Base-by-base conservation (phyloP, 2,888 invertebrate genomes). In the Drosophila merina region DNA sequence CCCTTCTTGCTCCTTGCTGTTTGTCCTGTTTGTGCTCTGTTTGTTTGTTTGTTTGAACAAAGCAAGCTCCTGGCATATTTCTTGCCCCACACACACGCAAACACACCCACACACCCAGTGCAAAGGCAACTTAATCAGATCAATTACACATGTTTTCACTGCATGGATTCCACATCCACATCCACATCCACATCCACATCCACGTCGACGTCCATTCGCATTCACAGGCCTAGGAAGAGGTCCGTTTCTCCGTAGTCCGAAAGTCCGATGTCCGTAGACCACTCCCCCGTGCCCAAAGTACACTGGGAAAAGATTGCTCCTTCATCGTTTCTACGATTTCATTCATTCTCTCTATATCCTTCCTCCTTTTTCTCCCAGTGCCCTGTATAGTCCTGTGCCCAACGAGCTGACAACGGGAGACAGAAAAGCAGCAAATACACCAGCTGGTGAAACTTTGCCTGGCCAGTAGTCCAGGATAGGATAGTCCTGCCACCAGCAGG, bases 91-190 rank as follows among this genome's bases (percentile, higher is more conserved):
- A 64, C 58, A 58, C 42, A 52, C 40, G 9, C 38, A 25, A 47
- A 57, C 25, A 40, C 33, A 66, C n/a, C 1, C 20, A 44, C 45
- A 49, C 57, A 48, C 55, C 59, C 47, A 70, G 40, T 64, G 68
- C 73, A 73, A 73, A 79, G 76, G 74, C 76, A 83, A 85, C 86
- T 81, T 86, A 86, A 86, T 86, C 87, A 86, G 81, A 87, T 86
- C 84, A 86, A 86, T 86, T 87, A 79, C 83, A 86, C 76, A 79
- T 76, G 79, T 81, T 83, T 85, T 84, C 75, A 77, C 79, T 79
- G 73, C 75, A 83, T 75, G 79, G 73, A 77, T 79, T 79, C 77
- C 69, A 74, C 59, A 72, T 36, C 47, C 33, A 20, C 20, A 10
- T 48, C 12, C 4, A 30, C 51, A 26, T 42, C 31, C 48, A 57